These are phyloP conservation scores for Mergus octosetaceus DNA, from an alignment of 2,797 vertebrate species.

Conservation along the genomic window DNA sequence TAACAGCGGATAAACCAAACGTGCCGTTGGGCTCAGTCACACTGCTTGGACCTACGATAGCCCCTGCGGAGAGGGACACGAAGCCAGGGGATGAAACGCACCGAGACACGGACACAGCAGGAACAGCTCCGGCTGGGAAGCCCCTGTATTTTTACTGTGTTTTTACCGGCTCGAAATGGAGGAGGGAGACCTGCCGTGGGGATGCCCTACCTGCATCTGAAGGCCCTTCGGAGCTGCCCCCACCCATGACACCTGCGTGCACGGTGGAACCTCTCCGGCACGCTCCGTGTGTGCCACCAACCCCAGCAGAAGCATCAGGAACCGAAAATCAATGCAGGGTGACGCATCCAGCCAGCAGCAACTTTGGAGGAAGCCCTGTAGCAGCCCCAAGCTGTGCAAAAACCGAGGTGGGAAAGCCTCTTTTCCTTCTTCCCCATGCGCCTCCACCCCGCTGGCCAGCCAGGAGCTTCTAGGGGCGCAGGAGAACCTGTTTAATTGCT, in stretches of 20 bases:
- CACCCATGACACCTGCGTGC: rapidly evolving
- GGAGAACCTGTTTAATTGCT: background rate
- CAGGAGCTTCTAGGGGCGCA: background rate
- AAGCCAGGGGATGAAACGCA: background rate
- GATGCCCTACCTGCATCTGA: background rate
- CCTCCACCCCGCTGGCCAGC: too few species aligned
- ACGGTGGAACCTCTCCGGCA: background rate
- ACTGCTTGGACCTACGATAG: background rate
- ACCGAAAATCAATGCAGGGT: too few species aligned
- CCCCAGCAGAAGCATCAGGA: too few species aligned
- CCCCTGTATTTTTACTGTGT: background rate
- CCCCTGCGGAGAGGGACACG: background rate
- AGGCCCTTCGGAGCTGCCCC: rapidly evolving
- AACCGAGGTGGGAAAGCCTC: too few species aligned
- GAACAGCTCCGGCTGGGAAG: background rate
- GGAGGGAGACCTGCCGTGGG: background rate
- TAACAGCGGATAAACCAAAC: slow-evolving; percentile 11
- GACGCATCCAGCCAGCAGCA: too few species aligned
- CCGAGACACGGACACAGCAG: background rate
- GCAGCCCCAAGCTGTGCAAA: too few species aligned
- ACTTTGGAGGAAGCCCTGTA: too few species aligned
- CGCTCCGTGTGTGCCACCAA: too few species aligned
- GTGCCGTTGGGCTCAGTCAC: background rate
- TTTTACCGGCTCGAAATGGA: background rate
- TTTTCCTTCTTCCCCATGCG: background rate